Percentiles rank a stretch among this genome's conserved stretches.
These are phyloP conservation scores for Cyclargus thomasi DNA, from an alignment of 1,140 invertebrate species.

Conservation along the genomic window DNA sequence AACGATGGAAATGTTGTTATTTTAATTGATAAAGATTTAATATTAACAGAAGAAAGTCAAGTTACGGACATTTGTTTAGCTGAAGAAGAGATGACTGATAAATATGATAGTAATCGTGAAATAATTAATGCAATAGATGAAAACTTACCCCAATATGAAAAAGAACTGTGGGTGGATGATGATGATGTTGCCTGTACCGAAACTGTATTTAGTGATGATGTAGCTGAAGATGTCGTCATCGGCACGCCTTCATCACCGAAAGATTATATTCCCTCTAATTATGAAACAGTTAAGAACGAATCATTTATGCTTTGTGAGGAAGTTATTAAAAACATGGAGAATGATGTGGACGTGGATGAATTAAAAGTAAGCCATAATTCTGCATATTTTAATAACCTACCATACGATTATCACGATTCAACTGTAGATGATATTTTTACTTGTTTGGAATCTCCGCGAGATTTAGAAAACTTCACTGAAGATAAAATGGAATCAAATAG, in stretches of 20 bases:
- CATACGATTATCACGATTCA: conserved; percentile 57
- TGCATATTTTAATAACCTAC: conserved; percentile 47
- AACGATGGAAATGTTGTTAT: conserved; percentile 62
- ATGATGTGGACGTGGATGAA: conserved; percentile 52
- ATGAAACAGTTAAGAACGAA: conserved; percentile 20
- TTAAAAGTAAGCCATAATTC: conserved; percentile 45
- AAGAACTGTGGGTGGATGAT: conserved; percentile 62
- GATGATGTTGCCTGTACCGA: conserved; percentile 63
- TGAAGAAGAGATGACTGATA: neutral
- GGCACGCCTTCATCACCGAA: conserved; percentile 40
- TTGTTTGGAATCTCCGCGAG: conserved; percentile 43
- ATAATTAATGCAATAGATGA: conserved; percentile 6
- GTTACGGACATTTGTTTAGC: conserved; percentile 19
- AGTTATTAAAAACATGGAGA: conserved; percentile 42
- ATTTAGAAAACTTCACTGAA: conserved; percentile 19
- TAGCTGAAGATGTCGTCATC: conserved; percentile 50
- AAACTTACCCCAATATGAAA: conserved; percentile 15
- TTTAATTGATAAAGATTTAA: conserved; percentile 56
- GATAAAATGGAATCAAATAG: conserved; percentile 12
- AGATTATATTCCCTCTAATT: conserved; percentile 19
- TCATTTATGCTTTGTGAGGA: conserved; percentile 29
- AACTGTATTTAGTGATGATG: conserved; percentile 65
- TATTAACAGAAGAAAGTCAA: conserved; percentile 51
- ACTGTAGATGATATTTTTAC: conserved; percentile 53
- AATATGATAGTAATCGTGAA: neutral